Base-by-base conservation (phyloP, 2,888 invertebrate genomes). In the Cheiracanthium punctorium region DNA sequence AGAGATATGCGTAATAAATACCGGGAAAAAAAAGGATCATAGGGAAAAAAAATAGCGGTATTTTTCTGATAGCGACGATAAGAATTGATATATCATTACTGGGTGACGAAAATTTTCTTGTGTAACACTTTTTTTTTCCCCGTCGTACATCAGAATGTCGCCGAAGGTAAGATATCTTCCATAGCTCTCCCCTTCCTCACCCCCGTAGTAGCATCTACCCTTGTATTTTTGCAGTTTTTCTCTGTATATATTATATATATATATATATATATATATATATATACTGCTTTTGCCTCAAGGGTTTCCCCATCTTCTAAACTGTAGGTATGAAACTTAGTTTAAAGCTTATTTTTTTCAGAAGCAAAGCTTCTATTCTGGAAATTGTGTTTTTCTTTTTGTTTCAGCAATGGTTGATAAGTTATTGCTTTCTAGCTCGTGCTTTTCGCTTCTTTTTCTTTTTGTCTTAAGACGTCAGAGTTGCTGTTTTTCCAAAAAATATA, bases 141-240 rank as follows among this genome's bases (percentile, higher is more conserved):
- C 73, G n/a, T n/a, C n/a, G 58, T 85, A 85, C 72, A 85, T 85
- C 79, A 85, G 74, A 72, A 74, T 79, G 84, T 85, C 79, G 79
- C 84, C 79, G 58, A 8, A 14, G 79, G 84, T 64, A 37, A 73
- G 79, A 80, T 74, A 73, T 71, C 41, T 29, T 30, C 30, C 30
- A 71, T 76, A 65, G 32, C 43, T 28, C 33, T 65, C 29, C 24
- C 20, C 48, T 37, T 30, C n/a, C 14, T 67, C n/a, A 7, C 37
- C 10, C 10, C 10, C 37, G 37, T 37, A 37, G 65, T 2, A 41
- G 2, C 65, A 32, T 41, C 43, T 30, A 41, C 67, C 74, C 73
- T n/a, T 37, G 10, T 85, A 85, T 85, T 85, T 79, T 80, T 67
- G 41, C 69, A 67, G 58, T 80, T 79, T 84, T 75, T 41, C 52